phyloP scores from a whole-genome alignment of 1,140 invertebrate genomes.

The Zaprionus tsacasi region DNA sequence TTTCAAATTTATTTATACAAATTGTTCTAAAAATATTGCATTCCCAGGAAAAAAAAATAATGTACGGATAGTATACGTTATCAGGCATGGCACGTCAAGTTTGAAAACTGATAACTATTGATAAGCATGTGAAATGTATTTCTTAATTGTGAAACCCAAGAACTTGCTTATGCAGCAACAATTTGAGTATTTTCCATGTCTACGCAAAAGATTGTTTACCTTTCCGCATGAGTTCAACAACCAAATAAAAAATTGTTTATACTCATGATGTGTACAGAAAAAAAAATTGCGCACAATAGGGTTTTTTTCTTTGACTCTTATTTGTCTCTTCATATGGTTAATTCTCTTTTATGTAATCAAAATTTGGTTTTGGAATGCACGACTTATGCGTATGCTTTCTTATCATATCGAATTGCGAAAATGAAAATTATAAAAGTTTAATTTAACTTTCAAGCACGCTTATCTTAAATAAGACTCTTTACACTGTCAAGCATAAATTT shows the following conservation, averaged over 20 bases:
- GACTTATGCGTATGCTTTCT: background rate
- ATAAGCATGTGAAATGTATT: background rate
- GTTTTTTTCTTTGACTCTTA: background rate
- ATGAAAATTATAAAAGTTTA: background rate
- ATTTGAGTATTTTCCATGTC: background rate
- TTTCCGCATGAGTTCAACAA: conserved; percentile 3
- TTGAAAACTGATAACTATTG: conserved; percentile 3
- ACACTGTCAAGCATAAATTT: background rate
- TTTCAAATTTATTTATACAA: background rate
- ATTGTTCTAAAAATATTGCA: background rate
- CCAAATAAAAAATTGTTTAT: conserved; percentile 4
- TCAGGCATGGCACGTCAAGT: background rate
- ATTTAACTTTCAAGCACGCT: background rate
- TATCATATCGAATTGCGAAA: background rate
- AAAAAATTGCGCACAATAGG: background rate
- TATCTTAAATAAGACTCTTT: background rate
- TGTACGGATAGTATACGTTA: background rate
- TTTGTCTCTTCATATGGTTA: background rate
- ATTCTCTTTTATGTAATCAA: background rate
- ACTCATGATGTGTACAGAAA: background rate
- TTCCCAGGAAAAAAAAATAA: background rate
- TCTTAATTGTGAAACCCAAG: background rate
- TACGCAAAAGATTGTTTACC: background rate
- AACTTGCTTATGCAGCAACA: background rate
- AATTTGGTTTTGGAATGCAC: background rate